These are phyloP conservation scores for Mus pahari DNA, from an alignment of 2,113 vertebrate species.

Conservation along the genomic window DNA sequence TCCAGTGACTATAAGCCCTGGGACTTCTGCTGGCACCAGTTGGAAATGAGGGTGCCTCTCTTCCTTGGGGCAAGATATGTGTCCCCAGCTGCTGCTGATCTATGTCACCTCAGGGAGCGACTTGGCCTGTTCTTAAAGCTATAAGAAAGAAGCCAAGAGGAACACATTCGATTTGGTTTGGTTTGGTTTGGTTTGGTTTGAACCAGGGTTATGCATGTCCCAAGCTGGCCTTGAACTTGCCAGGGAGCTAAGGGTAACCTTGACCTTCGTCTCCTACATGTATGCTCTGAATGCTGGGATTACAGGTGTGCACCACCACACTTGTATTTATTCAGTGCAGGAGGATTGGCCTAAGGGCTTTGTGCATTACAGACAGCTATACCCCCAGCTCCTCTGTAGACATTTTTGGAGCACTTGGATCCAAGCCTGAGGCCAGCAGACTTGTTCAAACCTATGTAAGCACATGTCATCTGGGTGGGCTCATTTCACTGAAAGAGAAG, in stretches of 20 bases:
- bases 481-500: fast-evolving
- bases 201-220: neutral
- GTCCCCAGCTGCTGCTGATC: neutral
- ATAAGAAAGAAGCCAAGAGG: neutral
- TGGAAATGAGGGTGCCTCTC: neutral
- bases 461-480: neutral
- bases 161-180: neutral
- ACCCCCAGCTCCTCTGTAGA: neutral
- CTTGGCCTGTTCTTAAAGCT: neutral
- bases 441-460: neutral
- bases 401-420: neutral
- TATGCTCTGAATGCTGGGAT: neutral
- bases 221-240: neutral
- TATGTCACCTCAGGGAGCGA: neutral
- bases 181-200: neutral
- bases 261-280: neutral
- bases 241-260: neutral
- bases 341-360: neutral
- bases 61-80: neutral
- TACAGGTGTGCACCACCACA: neutral
- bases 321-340: neutral
- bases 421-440: neutral
- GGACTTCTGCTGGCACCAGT: neutral
- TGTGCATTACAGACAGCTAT: too few species aligned
- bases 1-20: neutral